Evolutionary conservation across 2,113 vertebrate genomes (phyloP).

Genomic region (Neogobius melanostomus): DNA sequence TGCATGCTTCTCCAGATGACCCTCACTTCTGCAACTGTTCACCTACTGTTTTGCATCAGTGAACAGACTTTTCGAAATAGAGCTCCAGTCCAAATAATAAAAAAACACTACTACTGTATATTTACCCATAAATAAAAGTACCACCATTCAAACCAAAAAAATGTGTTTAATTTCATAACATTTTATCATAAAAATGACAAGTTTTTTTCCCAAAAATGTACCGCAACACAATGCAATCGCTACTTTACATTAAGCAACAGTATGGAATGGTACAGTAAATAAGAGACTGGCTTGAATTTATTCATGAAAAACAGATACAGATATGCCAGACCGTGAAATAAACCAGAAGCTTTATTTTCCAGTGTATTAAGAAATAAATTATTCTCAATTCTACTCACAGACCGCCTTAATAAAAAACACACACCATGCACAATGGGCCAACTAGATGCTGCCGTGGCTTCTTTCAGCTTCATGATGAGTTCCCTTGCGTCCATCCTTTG

Average conservation of each 20-base stretch:
- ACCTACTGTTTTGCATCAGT: slow-evolving; percentile 7
- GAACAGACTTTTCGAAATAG: background rate
- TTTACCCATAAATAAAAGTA: no score
- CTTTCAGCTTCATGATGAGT: slow-evolving; percentile 49
- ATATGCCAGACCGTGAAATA: slow-evolving; percentile 1
- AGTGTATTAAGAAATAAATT: slow-evolving; percentile 37
- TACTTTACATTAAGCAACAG: background rate
- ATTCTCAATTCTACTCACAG: slow-evolving; percentile 25
- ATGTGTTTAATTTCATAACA: background rate
- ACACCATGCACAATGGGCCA: slow-evolving; percentile 34
- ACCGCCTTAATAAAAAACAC: slow-evolving; percentile 13
- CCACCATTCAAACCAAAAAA: background rate
- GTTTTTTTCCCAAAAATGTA: background rate
- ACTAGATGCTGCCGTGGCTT: slow-evolving; percentile 31
- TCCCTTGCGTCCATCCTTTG: slow-evolving; percentile 13
- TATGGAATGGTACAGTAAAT: background rate
- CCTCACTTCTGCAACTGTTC: slow-evolving; percentile 28
- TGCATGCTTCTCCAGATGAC: slow-evolving; percentile 43
- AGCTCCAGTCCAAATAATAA: no score
- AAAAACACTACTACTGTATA: no score
- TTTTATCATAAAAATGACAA: background rate
- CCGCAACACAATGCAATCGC: background rate
- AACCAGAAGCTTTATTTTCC: slow-evolving; percentile 48
- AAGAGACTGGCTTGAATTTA: background rate
- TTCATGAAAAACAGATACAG: background rate